A percentile compares a stretch with the other conserved stretches of the same genome.
Conservation (phyloP, 2,888 invertebrate genomes). For the Agrochola lota region DNA sequence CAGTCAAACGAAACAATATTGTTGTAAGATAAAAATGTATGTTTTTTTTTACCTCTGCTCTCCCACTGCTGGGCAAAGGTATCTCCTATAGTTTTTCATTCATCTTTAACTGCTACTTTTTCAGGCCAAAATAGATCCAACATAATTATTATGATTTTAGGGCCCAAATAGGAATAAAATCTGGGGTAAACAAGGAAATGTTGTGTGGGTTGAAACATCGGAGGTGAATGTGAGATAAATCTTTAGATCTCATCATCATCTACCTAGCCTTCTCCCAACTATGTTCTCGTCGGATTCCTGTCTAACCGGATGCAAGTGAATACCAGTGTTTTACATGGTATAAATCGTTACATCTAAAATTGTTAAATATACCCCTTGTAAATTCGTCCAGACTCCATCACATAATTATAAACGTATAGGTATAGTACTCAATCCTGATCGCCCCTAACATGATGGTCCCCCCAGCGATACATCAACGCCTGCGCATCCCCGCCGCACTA, state of each 20-base stretch:
- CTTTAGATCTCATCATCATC: neutral
- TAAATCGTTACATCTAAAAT: neutral
- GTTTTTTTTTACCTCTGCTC: too few species aligned
- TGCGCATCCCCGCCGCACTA: conserved; percentile 63
- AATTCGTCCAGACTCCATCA: neutral
- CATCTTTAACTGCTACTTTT: too few species aligned
- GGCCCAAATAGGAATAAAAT: neutral
- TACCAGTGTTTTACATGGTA: neutral
- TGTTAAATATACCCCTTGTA: neutral
- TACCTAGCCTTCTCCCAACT: too few species aligned
- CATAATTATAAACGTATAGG: neutral
- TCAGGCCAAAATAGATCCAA: too few species aligned
- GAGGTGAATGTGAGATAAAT: neutral
- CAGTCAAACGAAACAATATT: neutral
- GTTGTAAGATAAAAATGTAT: neutral
- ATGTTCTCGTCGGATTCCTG: too few species aligned
- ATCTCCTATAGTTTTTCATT: too few species aligned
- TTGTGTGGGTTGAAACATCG: neutral
- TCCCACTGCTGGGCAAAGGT: too few species aligned
- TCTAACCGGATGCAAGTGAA: too few species aligned
- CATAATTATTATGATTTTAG: neutral
- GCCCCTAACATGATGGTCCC: conserved; percentile 12
- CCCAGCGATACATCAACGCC: conserved; percentile 61
- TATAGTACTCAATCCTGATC: conserved; percentile 7
- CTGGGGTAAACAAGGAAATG: neutral